Percentiles rank a stretch among this genome's conserved stretches.
Conservation (phyloP, 2,113 vertebrate species). For the Rhinichthys klamathensis region DNA sequence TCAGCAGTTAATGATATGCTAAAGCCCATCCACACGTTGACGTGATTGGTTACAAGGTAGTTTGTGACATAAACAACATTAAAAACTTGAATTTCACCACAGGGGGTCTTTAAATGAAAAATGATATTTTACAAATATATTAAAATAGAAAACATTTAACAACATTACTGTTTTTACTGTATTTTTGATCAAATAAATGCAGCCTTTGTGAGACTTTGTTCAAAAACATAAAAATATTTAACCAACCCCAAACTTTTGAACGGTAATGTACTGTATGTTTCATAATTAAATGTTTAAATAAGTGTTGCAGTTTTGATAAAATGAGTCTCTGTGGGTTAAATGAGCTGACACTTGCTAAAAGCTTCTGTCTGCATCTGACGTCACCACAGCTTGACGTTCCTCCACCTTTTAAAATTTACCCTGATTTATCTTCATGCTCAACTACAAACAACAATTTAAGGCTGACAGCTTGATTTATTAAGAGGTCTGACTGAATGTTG, state of each 20-base stretch:
- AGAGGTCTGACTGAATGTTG: constrained; percentile 37
- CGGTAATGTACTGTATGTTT: not conserved
- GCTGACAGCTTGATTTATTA: constrained; percentile 50
- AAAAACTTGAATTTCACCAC: too few species aligned
- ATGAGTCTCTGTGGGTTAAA: not conserved
- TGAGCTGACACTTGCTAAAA: not conserved
- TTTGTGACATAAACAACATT: too few species aligned
- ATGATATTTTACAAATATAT: too few species aligned
- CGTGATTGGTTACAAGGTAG: too few species aligned
- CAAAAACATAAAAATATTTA: not conserved
- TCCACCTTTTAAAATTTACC: not conserved
- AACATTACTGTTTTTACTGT: not conserved
- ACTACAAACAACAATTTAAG: constrained; percentile 39
- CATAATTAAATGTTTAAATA: not conserved
- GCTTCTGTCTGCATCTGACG: not conserved
- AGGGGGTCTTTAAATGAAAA: too few species aligned
- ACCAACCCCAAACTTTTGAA: not conserved
- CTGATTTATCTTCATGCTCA: constrained; percentile 38
- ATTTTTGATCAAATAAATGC: not conserved
- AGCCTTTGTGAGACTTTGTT: not conserved
- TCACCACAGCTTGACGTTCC: not conserved
- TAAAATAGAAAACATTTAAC: not conserved
- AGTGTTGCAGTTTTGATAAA: not conserved
- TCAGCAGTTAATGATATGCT: too few species aligned
- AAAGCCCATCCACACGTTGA: too few species aligned